These are phyloP conservation scores for Bergia sp. DNA, from an alignment of 92 coral and sea anemone species.

Conservation along the genomic window DNA sequence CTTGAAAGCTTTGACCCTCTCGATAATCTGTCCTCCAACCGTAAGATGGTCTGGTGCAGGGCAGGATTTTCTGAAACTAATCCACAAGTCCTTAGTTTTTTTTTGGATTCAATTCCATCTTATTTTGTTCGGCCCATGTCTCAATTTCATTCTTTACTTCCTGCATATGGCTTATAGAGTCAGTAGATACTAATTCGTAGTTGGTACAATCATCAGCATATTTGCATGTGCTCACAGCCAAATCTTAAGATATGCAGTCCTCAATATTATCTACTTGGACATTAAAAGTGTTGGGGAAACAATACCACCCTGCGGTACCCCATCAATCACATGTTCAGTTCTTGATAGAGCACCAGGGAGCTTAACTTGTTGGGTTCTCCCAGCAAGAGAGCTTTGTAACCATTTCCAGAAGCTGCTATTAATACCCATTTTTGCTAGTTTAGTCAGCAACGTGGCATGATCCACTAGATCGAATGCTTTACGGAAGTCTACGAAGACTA, in stretches of 20 bases:
- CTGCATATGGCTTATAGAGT: too few relatives aligned
- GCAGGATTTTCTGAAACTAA: slow-evolving; percentile 44
- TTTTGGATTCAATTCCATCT: slow-evolving; percentile 46
- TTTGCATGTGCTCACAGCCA: background rate
- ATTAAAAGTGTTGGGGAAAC: slow-evolving; percentile 47
- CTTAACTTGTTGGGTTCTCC: background rate
- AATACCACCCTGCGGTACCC: slow-evolving; percentile 45
- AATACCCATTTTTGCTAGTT: slow-evolving; percentile 34
- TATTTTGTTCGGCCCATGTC: slow-evolving; percentile 42
- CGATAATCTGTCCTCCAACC: slow-evolving; percentile 35
- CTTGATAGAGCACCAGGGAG: slow-evolving; percentile 50
- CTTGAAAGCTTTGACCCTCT: slow-evolving; percentile 48
- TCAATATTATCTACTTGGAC: slow-evolving; percentile 40
- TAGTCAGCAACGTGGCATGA: slow-evolving; percentile 20
- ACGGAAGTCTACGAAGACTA: slow-evolving; percentile 39
- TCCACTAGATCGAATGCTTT: slow-evolving; percentile 56
- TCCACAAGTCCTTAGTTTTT: slow-evolving; percentile 44
- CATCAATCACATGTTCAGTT: too few relatives aligned
- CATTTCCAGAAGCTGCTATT: slow-evolving; percentile 47
- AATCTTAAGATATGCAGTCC: slow-evolving; percentile 23
- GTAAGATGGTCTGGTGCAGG: slow-evolving; percentile 7
- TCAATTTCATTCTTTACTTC: background rate
- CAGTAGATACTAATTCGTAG: slow-evolving; percentile 1
- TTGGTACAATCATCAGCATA: slow-evolving; percentile 44
- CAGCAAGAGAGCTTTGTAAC: slow-evolving; percentile 25